Percentiles rank a stretch among this genome's conserved stretches.
These are phyloP conservation scores for Drosophila navojoa DNA, from an alignment of 1,140 invertebrate species.

Conservation along the genomic window DNA sequence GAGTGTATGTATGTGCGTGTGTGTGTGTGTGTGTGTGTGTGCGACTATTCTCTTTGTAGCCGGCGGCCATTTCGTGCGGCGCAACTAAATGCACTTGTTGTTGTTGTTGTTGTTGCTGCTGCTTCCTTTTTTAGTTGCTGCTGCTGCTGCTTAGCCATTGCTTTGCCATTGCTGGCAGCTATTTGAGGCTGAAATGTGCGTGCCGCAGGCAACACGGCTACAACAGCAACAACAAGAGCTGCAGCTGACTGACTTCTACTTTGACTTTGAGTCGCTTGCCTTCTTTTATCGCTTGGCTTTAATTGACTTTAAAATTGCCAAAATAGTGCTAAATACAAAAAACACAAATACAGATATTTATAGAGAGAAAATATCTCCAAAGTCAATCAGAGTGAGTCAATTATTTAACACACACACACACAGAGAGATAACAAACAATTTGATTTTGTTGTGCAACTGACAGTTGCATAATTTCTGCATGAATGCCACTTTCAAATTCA, in stretches of 20 bases:
- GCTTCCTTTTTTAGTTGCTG: conserved; percentile 37
- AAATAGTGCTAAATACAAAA: neutral
- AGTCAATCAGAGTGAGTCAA: conserved; percentile 39
- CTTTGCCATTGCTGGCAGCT: conserved; percentile 62
- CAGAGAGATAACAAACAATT: conserved; percentile 50
- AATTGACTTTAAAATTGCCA: conserved; percentile 49
- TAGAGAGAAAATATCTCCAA: conserved; percentile 6
- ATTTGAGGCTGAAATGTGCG: conserved; percentile 70
- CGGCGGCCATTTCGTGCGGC: conserved; percentile 58
- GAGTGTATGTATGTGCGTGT: conserved; percentile 10
- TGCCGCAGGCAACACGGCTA: conserved; percentile 44
- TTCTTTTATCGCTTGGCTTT: conserved; percentile 39
- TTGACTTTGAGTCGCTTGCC: conserved; percentile 49
- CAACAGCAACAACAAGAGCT: conserved; percentile 32
- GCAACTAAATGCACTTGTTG: conserved; percentile 80
- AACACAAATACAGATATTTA: conserved; percentile 1
- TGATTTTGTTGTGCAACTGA: conserved; percentile 79
- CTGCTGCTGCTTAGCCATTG: conserved; percentile 66
- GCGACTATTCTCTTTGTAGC: conserved; percentile 38
- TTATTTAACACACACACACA: conserved; percentile 52
- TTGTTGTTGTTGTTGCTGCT: conserved; percentile 49
- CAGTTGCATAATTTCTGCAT: conserved; percentile 74
- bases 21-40: conserved; percentile 26
- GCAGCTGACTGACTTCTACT: conserved; percentile 45
- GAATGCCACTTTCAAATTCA: conserved; percentile 61